phyloP scores from a whole-genome alignment of 2,113 vertebrate genomes.

The Raphicerus campestris region DNA sequence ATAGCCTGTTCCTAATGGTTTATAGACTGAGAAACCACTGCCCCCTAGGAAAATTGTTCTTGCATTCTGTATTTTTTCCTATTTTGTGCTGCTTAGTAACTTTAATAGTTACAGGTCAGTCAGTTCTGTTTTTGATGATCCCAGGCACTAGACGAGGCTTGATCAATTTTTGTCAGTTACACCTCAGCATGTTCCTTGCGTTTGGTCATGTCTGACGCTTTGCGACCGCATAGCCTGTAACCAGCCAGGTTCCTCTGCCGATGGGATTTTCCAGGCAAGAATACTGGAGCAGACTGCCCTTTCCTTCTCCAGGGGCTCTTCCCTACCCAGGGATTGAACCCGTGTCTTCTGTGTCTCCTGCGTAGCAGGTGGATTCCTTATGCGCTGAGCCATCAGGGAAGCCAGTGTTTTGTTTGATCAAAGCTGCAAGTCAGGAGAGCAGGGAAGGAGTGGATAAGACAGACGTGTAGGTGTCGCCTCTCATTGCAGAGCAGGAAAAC shows the following conservation, averaged over 20 bases:
- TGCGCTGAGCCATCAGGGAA: neutral
- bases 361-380: neutral
- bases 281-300: neutral
- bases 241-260: neutral
- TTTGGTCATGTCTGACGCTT: neutral
- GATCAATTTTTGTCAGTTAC: neutral
- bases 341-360: neutral
- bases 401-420: neutral
- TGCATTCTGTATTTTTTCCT: neutral
- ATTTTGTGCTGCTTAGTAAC: neutral
- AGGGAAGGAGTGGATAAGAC: rapidly evolving
- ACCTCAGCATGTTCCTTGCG: neutral
- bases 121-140: neutral
- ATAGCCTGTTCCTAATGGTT: neutral
- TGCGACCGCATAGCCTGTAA: neutral
- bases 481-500: neutral
- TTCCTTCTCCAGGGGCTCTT: neutral
- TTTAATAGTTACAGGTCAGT: neutral
- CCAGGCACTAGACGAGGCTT: no score
- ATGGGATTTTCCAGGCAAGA: neutral
- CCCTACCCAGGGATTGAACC: neutral
- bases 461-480: rapidly evolving
- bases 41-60: neutral
- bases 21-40: neutral
- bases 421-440: neutral